Conservation (phyloP, 2,113 vertebrate genomes). For the Phaethornis superciliosus region DNA sequence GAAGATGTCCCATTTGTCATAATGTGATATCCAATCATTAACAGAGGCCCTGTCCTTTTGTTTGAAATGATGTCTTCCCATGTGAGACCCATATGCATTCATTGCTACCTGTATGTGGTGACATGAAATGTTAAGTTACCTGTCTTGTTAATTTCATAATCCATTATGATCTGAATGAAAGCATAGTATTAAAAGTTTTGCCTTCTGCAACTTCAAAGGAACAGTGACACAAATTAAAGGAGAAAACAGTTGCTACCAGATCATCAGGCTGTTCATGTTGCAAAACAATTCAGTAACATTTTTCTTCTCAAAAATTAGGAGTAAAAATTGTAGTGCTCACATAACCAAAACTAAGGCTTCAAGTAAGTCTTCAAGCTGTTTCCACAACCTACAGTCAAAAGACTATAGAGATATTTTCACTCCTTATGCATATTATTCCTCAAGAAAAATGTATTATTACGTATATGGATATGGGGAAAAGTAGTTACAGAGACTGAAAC, state of each 20-base stretch:
- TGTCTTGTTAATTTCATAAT: neutral
- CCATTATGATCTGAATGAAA: neutral
- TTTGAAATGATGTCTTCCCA: slow-evolving; percentile 48
- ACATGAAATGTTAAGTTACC: slow-evolving; percentile 12
- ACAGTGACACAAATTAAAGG: neutral
- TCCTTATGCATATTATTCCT: neutral
- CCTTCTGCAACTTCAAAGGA: neutral
- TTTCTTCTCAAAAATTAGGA: neutral
- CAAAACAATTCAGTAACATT: neutral
- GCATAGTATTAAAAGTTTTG: neutral
- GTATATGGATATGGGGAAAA: neutral
- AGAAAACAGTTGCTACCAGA: neutral
- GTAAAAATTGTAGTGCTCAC: neutral
- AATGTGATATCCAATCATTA: slow-evolving; percentile 58
- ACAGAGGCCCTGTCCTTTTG: slow-evolving; percentile 64
- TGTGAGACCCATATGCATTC: slow-evolving; percentile 48
- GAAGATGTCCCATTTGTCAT: slow-evolving; percentile 70
- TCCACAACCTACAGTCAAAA: neutral
- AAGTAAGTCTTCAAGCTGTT: neutral
- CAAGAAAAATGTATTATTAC: neutral
- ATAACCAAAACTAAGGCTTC: neutral
- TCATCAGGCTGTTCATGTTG: neutral
- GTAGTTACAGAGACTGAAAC: neutral
- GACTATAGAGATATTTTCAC: neutral
- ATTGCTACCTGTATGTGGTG: slow-evolving; percentile 64